Conservation (phyloP, 2,888 invertebrate species). For the Steinernema scapterisci region DNA sequence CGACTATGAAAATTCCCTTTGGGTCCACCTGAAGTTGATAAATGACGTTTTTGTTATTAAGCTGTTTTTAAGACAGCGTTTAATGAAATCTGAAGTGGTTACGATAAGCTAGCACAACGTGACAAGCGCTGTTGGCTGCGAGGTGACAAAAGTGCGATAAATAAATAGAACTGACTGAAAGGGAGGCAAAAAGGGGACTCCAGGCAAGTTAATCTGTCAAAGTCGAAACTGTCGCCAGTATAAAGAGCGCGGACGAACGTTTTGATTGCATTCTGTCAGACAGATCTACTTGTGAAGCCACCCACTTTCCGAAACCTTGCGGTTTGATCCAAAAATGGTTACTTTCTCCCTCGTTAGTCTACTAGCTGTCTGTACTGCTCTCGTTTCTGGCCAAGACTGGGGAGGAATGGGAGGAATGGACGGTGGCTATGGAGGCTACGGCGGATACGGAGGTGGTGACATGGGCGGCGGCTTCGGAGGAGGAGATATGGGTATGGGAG, state of each 20-base stretch:
- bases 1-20: constrained; percentile 59
- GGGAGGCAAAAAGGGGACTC: constrained; percentile 14
- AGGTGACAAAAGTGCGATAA: constrained; percentile 25
- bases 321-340: not conserved
- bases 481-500: constrained; percentile 34
- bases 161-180: constrained; percentile 24
- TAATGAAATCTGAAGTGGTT: too few species aligned
- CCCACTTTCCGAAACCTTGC: not conserved
- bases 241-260: not conserved
- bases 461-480: constrained; percentile 11
- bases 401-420: constrained; percentile 48
- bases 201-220: constrained; percentile 24
- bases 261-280: not conserved
- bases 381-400: constrained; percentile 56
- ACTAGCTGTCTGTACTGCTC: constrained; percentile 45
- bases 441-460: constrained; percentile 29
- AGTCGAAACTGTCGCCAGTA: not conserved
- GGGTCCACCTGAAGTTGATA: constrained; percentile 54
- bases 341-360: constrained; percentile 27
- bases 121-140: not conserved
- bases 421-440: constrained; percentile 43
- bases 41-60: constrained; percentile 25
- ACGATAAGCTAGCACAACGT: not conserved
- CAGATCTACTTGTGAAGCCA: too few species aligned
- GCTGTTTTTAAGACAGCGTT: not conserved